These are phyloP conservation scores for Rhyacophila evoluta DNA, from an alignment of 2,888 invertebrate species.

Conservation along the genomic window DNA sequence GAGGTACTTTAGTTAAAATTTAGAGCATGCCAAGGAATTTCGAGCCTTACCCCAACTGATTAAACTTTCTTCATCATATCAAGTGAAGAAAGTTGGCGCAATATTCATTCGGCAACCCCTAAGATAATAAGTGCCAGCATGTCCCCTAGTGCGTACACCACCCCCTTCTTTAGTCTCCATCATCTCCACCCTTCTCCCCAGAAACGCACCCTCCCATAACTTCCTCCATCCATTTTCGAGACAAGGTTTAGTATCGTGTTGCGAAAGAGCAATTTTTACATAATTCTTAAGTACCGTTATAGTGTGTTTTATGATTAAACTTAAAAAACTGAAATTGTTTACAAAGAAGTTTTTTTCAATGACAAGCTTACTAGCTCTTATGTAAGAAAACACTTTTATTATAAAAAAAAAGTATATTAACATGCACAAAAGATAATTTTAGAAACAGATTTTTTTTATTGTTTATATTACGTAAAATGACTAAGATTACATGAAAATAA, in stretches of 20 bases:
- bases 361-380: no score
- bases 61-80: constrained; percentile 51
- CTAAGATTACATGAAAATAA: no score
- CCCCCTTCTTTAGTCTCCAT: background rate
- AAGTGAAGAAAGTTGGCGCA: constrained; percentile 40
- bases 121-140: constrained; percentile 44
- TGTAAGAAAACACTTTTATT: no score
- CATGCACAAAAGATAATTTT: no score
- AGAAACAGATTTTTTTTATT: no score
- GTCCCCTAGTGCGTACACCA: constrained; percentile 20
- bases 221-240: constrained; percentile 4
- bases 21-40: constrained; percentile 33
- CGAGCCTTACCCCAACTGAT: constrained; percentile 48
- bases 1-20: constrained; percentile 23
- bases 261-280: constrained; percentile 24
- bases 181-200: background rate
- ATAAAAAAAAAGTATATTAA: no score
- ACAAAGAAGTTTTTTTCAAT: no score
- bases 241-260: constrained; percentile 19
- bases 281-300: constrained; percentile 1
- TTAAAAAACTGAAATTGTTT: background rate
- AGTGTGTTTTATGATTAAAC: background rate
- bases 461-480: no score
- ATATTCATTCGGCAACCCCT: constrained; percentile 43
- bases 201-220: background rate